Conservation (phyloP, 1,140 invertebrate species). For the Penaeus indicus region DNA sequence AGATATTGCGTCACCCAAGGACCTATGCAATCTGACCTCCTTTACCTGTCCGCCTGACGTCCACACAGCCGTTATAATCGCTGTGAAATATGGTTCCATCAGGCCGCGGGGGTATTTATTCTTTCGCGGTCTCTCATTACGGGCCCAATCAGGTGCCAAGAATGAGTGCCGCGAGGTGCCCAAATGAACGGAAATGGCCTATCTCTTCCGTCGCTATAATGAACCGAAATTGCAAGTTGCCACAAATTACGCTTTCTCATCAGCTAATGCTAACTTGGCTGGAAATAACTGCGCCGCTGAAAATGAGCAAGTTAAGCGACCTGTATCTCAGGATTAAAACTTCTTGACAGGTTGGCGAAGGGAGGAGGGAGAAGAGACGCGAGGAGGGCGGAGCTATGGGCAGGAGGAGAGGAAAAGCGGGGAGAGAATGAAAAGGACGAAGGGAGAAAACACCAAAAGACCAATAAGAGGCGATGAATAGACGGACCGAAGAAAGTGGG, state of each 20-base stretch:
- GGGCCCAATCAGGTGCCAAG: not conserved
- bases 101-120: too few species aligned
- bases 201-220: conserved; percentile 6
- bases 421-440: not conserved
- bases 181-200: not conserved
- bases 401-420: not conserved
- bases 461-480: too few species aligned
- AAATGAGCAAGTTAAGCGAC: conserved; percentile 27
- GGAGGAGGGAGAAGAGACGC: not conserved
- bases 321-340: conserved; percentile 7
- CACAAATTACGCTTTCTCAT: conserved; percentile 13
- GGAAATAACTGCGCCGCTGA: conserved; percentile 22
- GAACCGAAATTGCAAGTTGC: conserved; percentile 16
- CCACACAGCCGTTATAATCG: too few species aligned
- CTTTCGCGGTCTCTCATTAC: not conserved
- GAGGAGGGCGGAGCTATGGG: not conserved
- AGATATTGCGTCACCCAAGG: too few species aligned
- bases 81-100: too few species aligned
- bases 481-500: not conserved
- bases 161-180: not conserved
- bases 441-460: not conserved
- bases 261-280: conserved; percentile 31
- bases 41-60: too few species aligned
- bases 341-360: conserved; percentile 7
- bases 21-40: too few species aligned